phyloP scores from a whole-genome alignment of 2,797 vertebrate species.

The Sphenopsis melanotis region DNA sequence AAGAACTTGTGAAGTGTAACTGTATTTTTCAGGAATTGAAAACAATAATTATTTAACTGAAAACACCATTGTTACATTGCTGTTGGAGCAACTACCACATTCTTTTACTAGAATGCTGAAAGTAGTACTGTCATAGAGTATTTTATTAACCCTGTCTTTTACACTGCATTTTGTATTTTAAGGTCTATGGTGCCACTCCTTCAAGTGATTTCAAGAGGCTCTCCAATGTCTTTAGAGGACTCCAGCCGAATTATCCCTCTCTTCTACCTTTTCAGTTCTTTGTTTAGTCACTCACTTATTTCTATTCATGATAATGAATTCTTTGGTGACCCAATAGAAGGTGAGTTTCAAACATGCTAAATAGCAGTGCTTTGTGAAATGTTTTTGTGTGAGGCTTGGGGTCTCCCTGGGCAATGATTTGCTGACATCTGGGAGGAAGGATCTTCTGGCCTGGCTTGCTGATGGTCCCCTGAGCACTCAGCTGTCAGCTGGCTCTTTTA shows the following conservation, averaged over 20 bases:
- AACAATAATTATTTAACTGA: not conserved
- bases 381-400: not conserved
- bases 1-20: not conserved
- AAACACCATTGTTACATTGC: not conserved
- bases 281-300: constrained; percentile 97
- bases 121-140: not conserved
- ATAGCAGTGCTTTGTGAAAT: not conserved
- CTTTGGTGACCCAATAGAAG: constrained; percentile 91
- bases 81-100: not conserved
- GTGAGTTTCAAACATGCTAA: constrained; percentile 57
- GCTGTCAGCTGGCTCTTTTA: constrained; percentile 23
- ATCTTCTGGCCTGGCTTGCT: not conserved
- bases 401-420: not conserved
- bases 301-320: constrained; percentile 98
- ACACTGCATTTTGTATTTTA: not conserved
- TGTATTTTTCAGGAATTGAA: not conserved
- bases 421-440: not conserved
- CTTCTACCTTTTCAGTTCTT: constrained; percentile 98
- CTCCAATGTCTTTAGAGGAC: constrained; percentile 94
- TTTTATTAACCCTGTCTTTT: not conserved
- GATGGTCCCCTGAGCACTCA: not conserved
- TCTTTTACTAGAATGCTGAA: not conserved
- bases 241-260: constrained; percentile 97
- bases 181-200: constrained; percentile 94
- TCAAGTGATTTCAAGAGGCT: constrained; percentile 94